Base-by-base conservation (phyloP, 2,888 invertebrate species). In the Margaritifera margaritifera region DNA sequence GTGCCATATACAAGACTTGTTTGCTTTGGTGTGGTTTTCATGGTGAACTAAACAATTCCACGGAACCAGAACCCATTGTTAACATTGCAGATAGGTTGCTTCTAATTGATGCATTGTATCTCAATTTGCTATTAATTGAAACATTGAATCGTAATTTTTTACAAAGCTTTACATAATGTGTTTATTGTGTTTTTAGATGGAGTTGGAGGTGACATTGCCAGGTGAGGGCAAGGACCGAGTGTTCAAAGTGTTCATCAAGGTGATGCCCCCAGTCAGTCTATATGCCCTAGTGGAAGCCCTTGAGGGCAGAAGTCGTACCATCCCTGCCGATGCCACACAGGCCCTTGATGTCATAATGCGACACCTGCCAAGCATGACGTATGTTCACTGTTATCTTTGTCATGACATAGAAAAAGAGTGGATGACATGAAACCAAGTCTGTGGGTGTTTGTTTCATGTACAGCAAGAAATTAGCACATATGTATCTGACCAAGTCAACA, bases 321-420 rank as follows among this genome's bases (percentile, higher is more conserved):
- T 99, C 85, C 99, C 99, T 19, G 96, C 96, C 88, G 99, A 99
- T 90, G 97, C 99, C 69, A 97, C 98, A 92, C 95, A 95, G 87
- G 99, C 99, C 59, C 92, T 99, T 86, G 99, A 99, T 91, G 99
- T 99, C 62, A 99, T 99, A 19, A 98, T 99, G 96, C 93, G 99
- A 79, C 99, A 99, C 91, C 92, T 99, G 85, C 99, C 99, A 1
- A 98, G 98, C 75, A 98, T 99, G 97, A 98, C 96, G 89, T 91
- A 83, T 87, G 90, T 86, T 11, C 42, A 42, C 15, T 42, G 15
- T 42, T 42, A 42, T 2, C 11, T 11, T 31, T 42, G 42, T 15
- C 3, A 15, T 42, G 3, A 42, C 42, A 42, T 42, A 42, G 2
- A 15, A 15, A 15, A 42, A 15, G 11, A 31, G 31, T 6, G 31